Percentiles rank a stretch among this genome's conserved stretches.
Evolutionary conservation across 2,888 invertebrate species (phyloP).

Genomic region (Agonopterix arenella): DNA sequence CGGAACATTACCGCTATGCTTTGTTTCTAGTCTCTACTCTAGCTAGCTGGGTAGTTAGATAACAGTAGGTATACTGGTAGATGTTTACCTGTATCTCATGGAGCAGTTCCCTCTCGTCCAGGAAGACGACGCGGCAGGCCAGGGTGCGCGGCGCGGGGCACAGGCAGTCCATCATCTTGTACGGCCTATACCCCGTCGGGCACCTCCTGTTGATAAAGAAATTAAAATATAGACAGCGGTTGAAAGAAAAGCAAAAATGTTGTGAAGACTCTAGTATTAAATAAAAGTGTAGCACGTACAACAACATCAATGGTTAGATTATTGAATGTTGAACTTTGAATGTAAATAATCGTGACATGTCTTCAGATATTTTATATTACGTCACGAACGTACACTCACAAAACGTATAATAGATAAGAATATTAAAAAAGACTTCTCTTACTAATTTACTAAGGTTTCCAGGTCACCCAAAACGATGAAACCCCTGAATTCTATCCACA

Average conservation of each 20-base stretch:
- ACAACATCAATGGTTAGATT: too few species aligned
- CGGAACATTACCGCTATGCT: neutral
- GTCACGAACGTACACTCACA: too few species aligned
- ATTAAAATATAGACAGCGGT: neutral
- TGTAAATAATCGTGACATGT: too few species aligned
- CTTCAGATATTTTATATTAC: too few species aligned
- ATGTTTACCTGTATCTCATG: conserved; percentile 88
- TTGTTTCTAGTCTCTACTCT: too few species aligned
- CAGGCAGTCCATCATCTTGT: conserved; percentile 71
- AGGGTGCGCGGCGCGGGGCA: conserved; percentile 79
- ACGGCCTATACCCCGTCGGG: neutral
- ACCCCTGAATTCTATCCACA: conserved; percentile 48
- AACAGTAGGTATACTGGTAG: neutral
- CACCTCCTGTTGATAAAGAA: neutral
- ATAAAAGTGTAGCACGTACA: too few species aligned
- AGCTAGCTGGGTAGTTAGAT: neutral
- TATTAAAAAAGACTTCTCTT: too few species aligned
- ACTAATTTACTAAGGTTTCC: conserved; percentile 4
- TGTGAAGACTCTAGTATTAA: too few species aligned
- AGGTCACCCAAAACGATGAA: conserved; percentile 25
- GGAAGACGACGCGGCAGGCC: conserved; percentile 90
- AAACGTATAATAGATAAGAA: too few species aligned
- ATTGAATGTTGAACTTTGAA: too few species aligned
- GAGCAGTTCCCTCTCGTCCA: conserved; percentile 92
- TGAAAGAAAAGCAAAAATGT: neutral